phyloP scores from a whole-genome alignment of 2,888 invertebrate genomes.

The Adela reaumurella region DNA sequence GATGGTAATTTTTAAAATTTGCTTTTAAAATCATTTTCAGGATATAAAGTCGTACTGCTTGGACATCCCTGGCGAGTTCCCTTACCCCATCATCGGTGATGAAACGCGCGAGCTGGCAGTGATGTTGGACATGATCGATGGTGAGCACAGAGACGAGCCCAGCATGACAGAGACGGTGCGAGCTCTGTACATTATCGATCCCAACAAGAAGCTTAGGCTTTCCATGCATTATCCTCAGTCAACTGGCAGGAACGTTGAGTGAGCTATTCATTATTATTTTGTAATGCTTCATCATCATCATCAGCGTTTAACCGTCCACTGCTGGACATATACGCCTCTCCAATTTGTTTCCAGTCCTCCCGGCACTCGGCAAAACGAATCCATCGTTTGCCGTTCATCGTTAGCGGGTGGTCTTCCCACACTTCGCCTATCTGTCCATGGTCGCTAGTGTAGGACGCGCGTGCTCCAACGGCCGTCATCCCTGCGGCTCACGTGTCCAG shows the following conservation, averaged over 20 bases:
- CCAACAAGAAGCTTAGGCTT: slow-evolving; percentile 72
- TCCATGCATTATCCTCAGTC: slow-evolving; percentile 83
- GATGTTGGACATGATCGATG: slow-evolving; percentile 75
- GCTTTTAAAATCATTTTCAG: slow-evolving; percentile 16
- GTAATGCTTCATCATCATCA: too few relatives aligned
- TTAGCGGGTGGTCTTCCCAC: too few relatives aligned
- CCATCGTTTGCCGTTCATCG: too few relatives aligned
- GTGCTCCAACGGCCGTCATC: too few relatives aligned
- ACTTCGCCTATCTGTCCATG: too few relatives aligned
- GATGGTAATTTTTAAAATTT: too few relatives aligned
- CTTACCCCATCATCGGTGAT: slow-evolving; percentile 82
- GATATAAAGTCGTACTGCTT: slow-evolving; percentile 68
- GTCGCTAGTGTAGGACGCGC: too few relatives aligned
- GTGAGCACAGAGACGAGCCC: slow-evolving; percentile 62
- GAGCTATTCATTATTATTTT: slow-evolving; percentile 26
- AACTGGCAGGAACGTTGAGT: slow-evolving; percentile 84
- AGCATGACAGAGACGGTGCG: slow-evolving; percentile 69
- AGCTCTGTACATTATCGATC: slow-evolving; percentile 76
- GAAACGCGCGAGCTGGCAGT: slow-evolving; percentile 67
- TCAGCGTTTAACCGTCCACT: too few relatives aligned
- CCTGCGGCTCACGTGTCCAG: too few relatives aligned
- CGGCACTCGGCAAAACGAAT: too few relatives aligned
- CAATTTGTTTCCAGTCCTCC: too few relatives aligned
- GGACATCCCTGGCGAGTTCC: slow-evolving; percentile 69
- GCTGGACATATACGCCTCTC: too few relatives aligned